Base-by-base conservation (phyloP, 2,797 vertebrate genomes). In the Danio tinwini region DNA sequence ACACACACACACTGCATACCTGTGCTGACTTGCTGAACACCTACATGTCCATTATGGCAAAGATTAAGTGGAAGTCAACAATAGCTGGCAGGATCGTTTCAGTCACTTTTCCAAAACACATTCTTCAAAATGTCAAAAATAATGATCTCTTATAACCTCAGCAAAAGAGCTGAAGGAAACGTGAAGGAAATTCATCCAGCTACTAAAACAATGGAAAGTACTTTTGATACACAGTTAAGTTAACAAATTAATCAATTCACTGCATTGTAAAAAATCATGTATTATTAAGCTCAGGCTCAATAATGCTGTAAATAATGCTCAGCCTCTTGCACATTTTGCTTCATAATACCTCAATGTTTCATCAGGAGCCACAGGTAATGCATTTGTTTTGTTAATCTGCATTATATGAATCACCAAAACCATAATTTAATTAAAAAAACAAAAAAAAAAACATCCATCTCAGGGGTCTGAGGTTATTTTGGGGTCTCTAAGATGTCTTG, bases 21-120 rank as follows among this genome's bases (percentile, higher is more conserved):
- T 89, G 90, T 87, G 71, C 79, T 17, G 76, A 83, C 91, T 86
- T 77, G 90, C 89, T 71, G 7, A 42, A 52, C 65, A 83, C 63
- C 73, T 73, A 21, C 63, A 45, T 12, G 70, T 81, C 78, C 50
- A 64, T 80, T 73, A 58, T 21, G 21, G 44, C 62, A 79, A 39
- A 29, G 80, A 82, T 72, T 75, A 14, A 74, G 17, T 42, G 47
- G 19, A 63, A 84, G 73, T 53, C 58, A 81, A 74, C 56, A 74
- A 74, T 78, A 69, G 79, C 49, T 76, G 74, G 5, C 64, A 62
- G 56, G 47, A 62, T 81, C 39, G 12, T 81, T 67, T 74, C 74
- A 72, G 62, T 12, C 58, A 62, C 68, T 81, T 84, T 84, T 79
- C 19, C 76, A 80, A 84, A 56, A 79, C 76, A 81, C 80, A 64